Base-by-base conservation (phyloP, 1,140 invertebrate genomes). In the Orchestia grillus region DNA sequence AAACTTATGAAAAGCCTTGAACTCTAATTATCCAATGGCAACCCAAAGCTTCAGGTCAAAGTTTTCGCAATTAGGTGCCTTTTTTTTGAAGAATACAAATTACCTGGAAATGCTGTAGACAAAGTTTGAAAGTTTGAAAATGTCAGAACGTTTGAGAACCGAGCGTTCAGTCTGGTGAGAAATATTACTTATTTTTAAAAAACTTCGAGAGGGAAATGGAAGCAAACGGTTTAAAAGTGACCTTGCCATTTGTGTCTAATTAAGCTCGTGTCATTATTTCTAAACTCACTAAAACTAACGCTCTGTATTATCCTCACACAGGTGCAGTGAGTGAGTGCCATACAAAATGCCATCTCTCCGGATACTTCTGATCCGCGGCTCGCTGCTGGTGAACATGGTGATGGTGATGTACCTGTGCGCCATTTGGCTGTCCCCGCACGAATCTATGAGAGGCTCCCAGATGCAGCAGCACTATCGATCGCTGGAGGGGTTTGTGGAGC, bases 381-480 rank as follows among this genome's bases (percentile, higher is more conserved):
- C 96, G 44, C 53, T 96, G 77, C 1, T 96, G 90, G 92, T 96
- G 87, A 96, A 96, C 53, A 96, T 96, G 57, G 44, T 96, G 45
- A 57, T 96, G 92, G 95, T 96, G 45, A 53, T 96, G 57, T 96
- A 96, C 95, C 96, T 96, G 90, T 96, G 96, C 43, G 53, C 96
- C n/a, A n/a, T 62, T 41, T 96, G 96, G 96, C 92, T 96, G 62
- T 95, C 96, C 57, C 90, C 44, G 44, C n/a, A 44, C 28, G 88
- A 90, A 96, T 95, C 28, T 95, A 43, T 88, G 40, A 36, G 77
- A 28, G 28, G 16, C 95, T 87, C 87, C n/a, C 62, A 53, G n/a
- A 44, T 45, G 44, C 92, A 94, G 44, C 44, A 44, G 16, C 95
- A 88, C 62, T 91, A 88, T 62, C 53, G 57, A 11, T 91, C 47